These are phyloP conservation scores for Helicorthomorpha holstii DNA, from an alignment of 1,140 invertebrate genomes.

Conservation along the genomic window DNA sequence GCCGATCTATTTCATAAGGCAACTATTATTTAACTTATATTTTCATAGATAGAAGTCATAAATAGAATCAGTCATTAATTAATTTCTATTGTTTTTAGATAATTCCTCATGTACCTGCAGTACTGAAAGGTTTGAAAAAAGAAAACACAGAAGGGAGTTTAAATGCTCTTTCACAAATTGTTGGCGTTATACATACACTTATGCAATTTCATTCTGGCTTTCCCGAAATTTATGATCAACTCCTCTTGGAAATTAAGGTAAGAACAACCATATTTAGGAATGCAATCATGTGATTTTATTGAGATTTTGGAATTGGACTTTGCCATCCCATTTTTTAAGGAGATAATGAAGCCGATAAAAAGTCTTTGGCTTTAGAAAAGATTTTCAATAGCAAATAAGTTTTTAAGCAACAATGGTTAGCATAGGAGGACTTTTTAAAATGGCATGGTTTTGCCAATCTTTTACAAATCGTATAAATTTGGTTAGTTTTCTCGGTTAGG, in stretches of 20 bases:
- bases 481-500: too few relatives aligned
- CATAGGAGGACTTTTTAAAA: too few relatives aligned
- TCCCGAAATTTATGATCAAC: slow-evolving; percentile 24
- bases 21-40: slow-evolving; percentile 7
- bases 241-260: slow-evolving; percentile 22
- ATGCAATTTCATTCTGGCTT: slow-evolving; percentile 24
- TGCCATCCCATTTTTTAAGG: not conserved
- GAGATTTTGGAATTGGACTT: not conserved
- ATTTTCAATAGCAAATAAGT: not conserved
- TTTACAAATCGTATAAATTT: too few relatives aligned
- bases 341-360: not conserved
- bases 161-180: slow-evolving; percentile 10
- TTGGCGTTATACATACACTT: slow-evolving; percentile 17
- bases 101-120: not conserved
- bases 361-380: not conserved
- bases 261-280: not conserved
- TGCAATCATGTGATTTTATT: not conserved
- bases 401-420: too few relatives aligned
- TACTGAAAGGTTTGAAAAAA: slow-evolving; percentile 4
- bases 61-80: too few relatives aligned
- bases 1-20: slow-evolving; percentile 24
- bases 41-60: not conserved
- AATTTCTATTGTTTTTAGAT: not conserved
- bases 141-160: slow-evolving; percentile 10
- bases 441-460: too few relatives aligned